phyloP scores from a whole-genome alignment of 2,797 vertebrate species.

The Oophaga sylvatica region DNA sequence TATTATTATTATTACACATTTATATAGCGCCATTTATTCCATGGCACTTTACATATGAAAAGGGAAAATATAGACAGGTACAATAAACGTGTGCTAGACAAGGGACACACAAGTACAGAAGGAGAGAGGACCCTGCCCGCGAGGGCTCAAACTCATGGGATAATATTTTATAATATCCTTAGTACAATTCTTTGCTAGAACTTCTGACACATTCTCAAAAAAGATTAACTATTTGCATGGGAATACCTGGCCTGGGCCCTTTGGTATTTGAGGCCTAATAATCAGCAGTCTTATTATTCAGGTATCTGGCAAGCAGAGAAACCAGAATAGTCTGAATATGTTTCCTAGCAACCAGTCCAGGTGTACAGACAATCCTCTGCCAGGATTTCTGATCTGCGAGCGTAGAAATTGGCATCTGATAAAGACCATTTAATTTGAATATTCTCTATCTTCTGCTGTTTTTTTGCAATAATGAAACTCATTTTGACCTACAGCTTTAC shows the following conservation, averaged over 20 bases:
- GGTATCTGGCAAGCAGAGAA: slow-evolving; percentile 56
- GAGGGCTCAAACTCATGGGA: too few species aligned
- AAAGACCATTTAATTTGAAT: slow-evolving; percentile 45
- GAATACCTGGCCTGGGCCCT: slow-evolving; percentile 34
- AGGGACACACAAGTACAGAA: too few species aligned
- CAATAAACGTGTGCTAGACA: too few species aligned
- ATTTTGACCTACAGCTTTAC: slow-evolving; percentile 16
- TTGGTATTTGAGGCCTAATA: slow-evolving; percentile 47
- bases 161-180: not conserved
- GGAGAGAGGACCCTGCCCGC: too few species aligned
- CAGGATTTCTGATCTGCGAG: not conserved
- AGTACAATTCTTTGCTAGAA: not conserved
- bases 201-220: not conserved
- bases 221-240: slow-evolving; percentile 40
- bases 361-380: slow-evolving; percentile 23
- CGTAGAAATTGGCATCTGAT: slow-evolving; percentile 31
- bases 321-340: slow-evolving; percentile 51
- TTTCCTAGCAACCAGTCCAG: slow-evolving; percentile 69
- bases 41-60: too few species aligned
- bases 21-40: too few species aligned
- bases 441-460: slow-evolving; percentile 22
- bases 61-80: too few species aligned
- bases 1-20: too few species aligned
- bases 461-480: not conserved
- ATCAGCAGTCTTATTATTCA: slow-evolving; percentile 50